phyloP scores from a whole-genome alignment of 2,888 invertebrate species.

The Rhagophthalmus giganteus region DNA sequence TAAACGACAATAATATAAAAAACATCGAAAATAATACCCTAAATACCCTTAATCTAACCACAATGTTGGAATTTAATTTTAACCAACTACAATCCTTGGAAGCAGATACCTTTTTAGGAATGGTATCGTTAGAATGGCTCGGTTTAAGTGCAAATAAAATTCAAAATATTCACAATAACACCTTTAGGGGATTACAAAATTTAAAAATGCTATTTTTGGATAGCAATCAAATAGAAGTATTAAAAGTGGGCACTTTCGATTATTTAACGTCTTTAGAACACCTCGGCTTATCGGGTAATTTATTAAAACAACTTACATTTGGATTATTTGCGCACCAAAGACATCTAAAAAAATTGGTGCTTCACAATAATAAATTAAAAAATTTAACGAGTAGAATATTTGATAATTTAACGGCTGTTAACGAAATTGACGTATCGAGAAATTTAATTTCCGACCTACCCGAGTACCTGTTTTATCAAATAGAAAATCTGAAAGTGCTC shows the following conservation, averaged over 20 bases:
- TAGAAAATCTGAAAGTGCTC: slow-evolving; percentile 11
- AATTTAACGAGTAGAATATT: slow-evolving; percentile 6
- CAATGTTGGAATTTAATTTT: slow-evolving; percentile 17
- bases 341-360: slow-evolving; percentile 5
- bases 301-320: slow-evolving; percentile 58
- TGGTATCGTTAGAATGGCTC: slow-evolving; percentile 19
- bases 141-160: slow-evolving; percentile 19
- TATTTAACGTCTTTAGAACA: slow-evolving; percentile 63
- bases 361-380: slow-evolving; percentile 8
- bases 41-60: slow-evolving; percentile 1
- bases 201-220: slow-evolving; percentile 61
- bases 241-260: slow-evolving; percentile 65
- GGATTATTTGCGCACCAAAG: slow-evolving; percentile 6
- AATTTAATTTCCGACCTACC: slow-evolving; percentile 7
- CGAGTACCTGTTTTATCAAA: slow-evolving; percentile 8
- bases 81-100: slow-evolving; percentile 13
- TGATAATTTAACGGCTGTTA: slow-evolving; percentile 2
- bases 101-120: slow-evolving; percentile 3
- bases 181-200: slow-evolving; percentile 10
- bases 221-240: slow-evolving; percentile 65
- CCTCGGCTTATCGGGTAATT: slow-evolving; percentile 71
- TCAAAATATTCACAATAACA: slow-evolving; percentile 4
- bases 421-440: slow-evolving; percentile 8
- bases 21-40: slow-evolving; percentile 14
- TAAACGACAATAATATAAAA: slow-evolving; percentile 18